A percentile compares a stretch with the other conserved stretches of the same genome.
phyloP scores from a whole-genome alignment of 2,113 vertebrate genomes.

The Alectura lathami region DNA sequence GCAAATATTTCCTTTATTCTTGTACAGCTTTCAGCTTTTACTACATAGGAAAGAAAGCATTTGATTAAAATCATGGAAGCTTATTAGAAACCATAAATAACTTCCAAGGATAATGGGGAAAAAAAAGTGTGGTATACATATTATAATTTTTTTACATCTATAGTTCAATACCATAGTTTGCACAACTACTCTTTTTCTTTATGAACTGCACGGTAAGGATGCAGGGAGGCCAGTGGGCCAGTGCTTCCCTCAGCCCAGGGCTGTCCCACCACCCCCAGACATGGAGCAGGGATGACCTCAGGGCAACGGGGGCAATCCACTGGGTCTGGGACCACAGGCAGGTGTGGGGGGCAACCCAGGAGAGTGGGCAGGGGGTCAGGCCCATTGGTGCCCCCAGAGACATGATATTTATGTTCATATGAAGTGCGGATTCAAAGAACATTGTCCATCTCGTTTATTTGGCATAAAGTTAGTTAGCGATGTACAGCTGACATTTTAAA shows the following conservation, averaged over 20 bases:
- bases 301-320: background rate
- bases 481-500: background rate
- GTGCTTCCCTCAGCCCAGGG: background rate
- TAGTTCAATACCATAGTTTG: background rate
- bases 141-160: background rate
- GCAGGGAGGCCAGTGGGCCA: background rate
- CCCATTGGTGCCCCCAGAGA: background rate
- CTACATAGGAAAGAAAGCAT: background rate
- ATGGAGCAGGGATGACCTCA: background rate
- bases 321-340: background rate
- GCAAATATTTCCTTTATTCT: background rate
- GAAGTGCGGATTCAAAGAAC: background rate
- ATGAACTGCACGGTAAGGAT: background rate
- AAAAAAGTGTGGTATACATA: background rate
- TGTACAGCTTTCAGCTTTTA: background rate
- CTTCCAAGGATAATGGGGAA: background rate
- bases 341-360: rapidly evolving
- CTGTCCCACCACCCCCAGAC: rapidly evolving
- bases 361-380: background rate
- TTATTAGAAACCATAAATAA: background rate
- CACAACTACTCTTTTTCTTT: background rate
- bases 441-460: background rate
- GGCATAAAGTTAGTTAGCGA: rapidly evolving
- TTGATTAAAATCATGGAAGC: background rate
- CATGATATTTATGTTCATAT: background rate